phyloP scores from a whole-genome alignment of 2,888 invertebrate species.

The Ypsolopha scabrella region DNA sequence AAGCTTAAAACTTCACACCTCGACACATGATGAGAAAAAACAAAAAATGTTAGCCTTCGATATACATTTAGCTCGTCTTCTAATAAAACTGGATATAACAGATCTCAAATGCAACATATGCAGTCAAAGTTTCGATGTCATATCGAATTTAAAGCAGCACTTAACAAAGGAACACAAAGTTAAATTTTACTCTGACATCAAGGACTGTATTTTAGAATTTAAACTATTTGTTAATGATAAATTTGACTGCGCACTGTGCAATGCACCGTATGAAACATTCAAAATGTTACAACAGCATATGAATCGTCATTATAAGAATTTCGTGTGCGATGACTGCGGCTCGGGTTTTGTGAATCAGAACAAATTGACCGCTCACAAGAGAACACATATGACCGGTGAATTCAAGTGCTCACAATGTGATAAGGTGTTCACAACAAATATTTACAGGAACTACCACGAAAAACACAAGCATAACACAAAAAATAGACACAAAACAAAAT shows the following conservation, averaged over 20 bases:
- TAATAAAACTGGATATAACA: conserved; percentile 25
- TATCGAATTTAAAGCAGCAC: neutral
- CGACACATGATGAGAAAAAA: conserved; percentile 18
- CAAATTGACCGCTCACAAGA: conserved; percentile 3
- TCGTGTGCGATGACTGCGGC: conserved; percentile 6
- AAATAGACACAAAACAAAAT: conserved; percentile 33
- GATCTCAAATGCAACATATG: conserved; percentile 3
- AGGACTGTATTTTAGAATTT: conserved; percentile 4
- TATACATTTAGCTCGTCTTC: conserved; percentile 48
- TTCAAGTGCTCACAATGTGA: conserved; percentile 17
- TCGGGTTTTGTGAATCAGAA: conserved; percentile 2
- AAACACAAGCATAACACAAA: conserved; percentile 43
- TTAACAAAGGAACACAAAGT: neutral
- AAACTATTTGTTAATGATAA: neutral
- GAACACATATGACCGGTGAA: conserved; percentile 14
- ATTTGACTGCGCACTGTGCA: conserved; percentile 3
- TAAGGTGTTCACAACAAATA: conserved; percentile 14
- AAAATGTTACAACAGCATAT: conserved; percentile 5
- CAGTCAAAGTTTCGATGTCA: neutral
- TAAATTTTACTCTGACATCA: neutral
- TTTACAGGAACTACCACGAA: conserved; percentile 16
- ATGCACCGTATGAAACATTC: neutral
- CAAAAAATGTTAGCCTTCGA: conserved; percentile 20
- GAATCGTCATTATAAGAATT: conserved; percentile 6
- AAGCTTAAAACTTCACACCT: conserved; percentile 39